phyloP scores from a whole-genome alignment of 1,140 invertebrate species.

The Drosophila varians region DNA sequence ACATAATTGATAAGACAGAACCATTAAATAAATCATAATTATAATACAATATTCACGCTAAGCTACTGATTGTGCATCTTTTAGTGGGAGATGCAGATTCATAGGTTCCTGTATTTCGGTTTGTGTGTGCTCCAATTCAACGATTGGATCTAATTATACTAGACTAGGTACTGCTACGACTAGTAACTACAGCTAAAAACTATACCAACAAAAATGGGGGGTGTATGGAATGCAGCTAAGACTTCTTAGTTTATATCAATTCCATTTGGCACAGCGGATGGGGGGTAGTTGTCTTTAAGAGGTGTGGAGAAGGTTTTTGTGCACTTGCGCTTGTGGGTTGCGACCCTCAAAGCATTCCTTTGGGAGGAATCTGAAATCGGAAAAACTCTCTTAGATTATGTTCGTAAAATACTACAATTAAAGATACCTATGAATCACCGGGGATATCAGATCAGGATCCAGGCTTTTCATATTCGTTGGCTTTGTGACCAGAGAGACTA shows the following conservation, averaged over 20 bases:
- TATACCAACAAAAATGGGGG: conserved; percentile 29
- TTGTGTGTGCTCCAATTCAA: conserved; percentile 24
- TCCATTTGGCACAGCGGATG: conserved; percentile 19
- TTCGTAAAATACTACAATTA: background rate
- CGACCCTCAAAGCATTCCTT: conserved; percentile 72
- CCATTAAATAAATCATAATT: conserved; percentile 47
- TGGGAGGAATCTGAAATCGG: conserved; percentile 61
- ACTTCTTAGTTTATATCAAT: background rate
- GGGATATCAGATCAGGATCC: conserved; percentile 87
- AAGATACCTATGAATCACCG: conserved; percentile 85
- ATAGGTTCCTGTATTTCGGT: conserved; percentile 69
- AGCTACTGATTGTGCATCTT: conserved; percentile 29
- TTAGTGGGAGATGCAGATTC: conserved; percentile 51
- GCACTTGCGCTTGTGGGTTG: conserved; percentile 41
- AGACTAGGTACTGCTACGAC: conserved; percentile 43
- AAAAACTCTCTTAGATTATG: background rate
- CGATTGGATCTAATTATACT: conserved; percentile 42
- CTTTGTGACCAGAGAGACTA: conserved; percentile 89
- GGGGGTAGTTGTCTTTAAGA: conserved; percentile 4
- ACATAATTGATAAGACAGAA: conserved; percentile 12
- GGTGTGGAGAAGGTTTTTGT: conserved; percentile 49
- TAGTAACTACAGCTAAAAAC: conserved; percentile 37
- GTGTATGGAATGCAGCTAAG: conserved; percentile 16
- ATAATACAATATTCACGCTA: conserved; percentile 49
- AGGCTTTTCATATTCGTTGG: conserved; percentile 85